These are phyloP conservation scores for Bactericera cockerelli DNA, from an alignment of 1,140 invertebrate species.

Conservation along the genomic window DNA sequence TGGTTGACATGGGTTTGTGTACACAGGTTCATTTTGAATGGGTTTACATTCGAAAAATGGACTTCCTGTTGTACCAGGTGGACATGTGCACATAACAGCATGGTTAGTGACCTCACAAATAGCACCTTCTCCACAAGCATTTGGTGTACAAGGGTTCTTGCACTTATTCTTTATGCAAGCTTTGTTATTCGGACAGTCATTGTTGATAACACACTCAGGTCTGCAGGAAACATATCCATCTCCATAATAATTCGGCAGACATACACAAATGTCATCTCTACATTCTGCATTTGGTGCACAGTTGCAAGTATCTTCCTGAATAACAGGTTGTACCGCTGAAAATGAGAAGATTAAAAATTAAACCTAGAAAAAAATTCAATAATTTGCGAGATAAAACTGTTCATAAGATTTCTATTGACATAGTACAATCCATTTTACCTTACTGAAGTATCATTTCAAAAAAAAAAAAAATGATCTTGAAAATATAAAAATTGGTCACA, in stretches of 20 bases:
- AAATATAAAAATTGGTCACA: no score
- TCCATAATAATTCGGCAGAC: constrained; percentile 41
- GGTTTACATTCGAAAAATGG: constrained; percentile 36
- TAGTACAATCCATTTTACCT: no score
- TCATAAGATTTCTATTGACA: no score
- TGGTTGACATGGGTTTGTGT: constrained; percentile 30
- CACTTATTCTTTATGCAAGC: constrained; percentile 36
- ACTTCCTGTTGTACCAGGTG: constrained; percentile 34
- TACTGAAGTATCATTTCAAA: no score
- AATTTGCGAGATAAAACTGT: no score
- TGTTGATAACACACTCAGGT: constrained; percentile 51
- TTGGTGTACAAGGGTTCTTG: constrained; percentile 33
- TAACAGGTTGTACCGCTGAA: background rate
- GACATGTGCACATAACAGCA: constrained; percentile 33
- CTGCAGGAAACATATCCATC: constrained; percentile 41
- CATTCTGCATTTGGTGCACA: constrained; percentile 3
- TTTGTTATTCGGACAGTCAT: constrained; percentile 39
- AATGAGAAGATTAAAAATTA: background rate
- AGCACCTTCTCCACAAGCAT: constrained; percentile 35
- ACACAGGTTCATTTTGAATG: constrained; percentile 22
- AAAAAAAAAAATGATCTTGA: no score
- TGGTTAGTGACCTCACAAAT: constrained; percentile 35
- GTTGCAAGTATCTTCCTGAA: constrained; percentile 1
- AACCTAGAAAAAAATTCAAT: no score
- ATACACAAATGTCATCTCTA: constrained; percentile 34